Percentiles rank a stretch among this genome's conserved stretches.
Conservation (phyloP, 2,113 vertebrate genomes). For the Gulo gulo region DNA sequence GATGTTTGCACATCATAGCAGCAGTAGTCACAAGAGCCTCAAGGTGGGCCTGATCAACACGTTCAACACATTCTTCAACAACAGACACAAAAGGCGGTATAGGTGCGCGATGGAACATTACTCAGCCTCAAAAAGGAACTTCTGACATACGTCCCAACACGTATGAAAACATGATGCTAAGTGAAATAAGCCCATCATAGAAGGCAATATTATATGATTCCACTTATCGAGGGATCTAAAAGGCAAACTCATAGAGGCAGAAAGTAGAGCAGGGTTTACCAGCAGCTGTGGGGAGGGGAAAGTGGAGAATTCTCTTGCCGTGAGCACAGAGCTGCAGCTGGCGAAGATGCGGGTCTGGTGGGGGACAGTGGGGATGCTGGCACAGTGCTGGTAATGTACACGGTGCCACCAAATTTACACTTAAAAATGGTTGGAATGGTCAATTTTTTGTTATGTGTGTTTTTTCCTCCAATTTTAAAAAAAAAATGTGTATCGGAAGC, state of each 20-base stretch:
- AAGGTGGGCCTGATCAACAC: neutral
- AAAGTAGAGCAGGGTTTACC: neutral
- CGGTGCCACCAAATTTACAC: neutral
- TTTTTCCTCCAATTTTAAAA: neutral
- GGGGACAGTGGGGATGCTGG: accelerated
- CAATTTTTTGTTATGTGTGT: neutral
- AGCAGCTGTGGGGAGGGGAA: neutral
- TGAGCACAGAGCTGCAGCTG: neutral
- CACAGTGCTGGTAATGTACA: neutral
- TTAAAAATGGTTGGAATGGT: neutral
- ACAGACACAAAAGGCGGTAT: neutral
- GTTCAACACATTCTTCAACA: too few species aligned
- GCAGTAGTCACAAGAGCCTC: neutral
- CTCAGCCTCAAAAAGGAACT: neutral
- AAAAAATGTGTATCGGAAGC: neutral
- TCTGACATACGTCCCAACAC: neutral
- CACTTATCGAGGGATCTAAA: neutral
- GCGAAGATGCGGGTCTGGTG: neutral
- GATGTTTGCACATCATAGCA: neutral
- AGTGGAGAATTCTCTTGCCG: neutral
- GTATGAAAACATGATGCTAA: too few species aligned
- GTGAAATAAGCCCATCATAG: neutral
- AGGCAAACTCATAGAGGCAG: neutral
- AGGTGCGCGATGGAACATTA: neutral
- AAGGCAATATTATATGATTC: neutral